Conservation (phyloP, 2,113 vertebrate species). For the Anser cygnoides region DNA sequence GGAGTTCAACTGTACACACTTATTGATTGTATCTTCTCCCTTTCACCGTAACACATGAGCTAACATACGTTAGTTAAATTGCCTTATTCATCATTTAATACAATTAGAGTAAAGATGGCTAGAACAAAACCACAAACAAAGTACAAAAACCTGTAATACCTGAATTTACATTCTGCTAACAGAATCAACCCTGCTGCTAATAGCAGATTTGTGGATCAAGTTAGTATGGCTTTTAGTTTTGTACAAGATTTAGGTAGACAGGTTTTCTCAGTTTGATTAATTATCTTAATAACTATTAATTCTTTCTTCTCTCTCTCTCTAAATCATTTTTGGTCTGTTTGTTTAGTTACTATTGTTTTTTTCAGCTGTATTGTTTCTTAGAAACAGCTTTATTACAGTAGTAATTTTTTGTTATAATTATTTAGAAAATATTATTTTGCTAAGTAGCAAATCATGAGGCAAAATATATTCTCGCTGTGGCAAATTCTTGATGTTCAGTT, state of each 20-base stretch:
- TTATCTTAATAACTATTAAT: neutral
- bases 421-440: neutral
- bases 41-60: neutral
- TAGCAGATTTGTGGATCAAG: neutral
- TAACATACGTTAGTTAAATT: neutral
- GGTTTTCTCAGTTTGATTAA: neutral
- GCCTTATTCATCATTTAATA: neutral
- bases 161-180: neutral
- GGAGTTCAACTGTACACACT: neutral
- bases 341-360: neutral
- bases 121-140: neutral
- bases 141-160: neutral
- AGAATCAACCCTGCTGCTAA: neutral
- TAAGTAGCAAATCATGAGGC: neutral
- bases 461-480: neutral
- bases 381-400: neutral
- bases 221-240: neutral
- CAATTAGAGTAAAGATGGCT: neutral
- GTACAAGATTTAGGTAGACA: neutral
- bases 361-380: neutral
- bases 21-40: fast-evolving
- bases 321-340: neutral
- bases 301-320: neutral
- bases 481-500: neutral
- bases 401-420: neutral